Evolutionary conservation across 2,888 invertebrate species (phyloP), one percentile per base, ranked within the genome.

Genomic region (Clitarchus hookeri): DNA sequence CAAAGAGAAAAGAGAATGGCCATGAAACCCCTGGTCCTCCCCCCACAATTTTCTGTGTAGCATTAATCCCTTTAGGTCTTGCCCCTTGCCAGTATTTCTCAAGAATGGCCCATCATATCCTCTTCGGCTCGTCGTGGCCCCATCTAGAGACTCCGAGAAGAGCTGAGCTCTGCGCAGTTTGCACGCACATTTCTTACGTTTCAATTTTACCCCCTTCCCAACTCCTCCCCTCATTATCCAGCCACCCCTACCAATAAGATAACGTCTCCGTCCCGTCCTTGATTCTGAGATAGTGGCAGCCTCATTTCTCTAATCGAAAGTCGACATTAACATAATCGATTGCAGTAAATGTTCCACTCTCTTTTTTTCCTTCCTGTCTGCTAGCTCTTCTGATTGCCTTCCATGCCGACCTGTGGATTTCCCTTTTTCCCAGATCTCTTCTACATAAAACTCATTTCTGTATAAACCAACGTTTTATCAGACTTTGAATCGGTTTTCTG

Each of bases 241-340:
- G 65, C 65, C 19, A 2, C 65, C 82, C 82, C 36, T 36, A 36
- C 82, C 27, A 82, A 82, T 27, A 82, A 82, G 44, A 36, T 27
- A 44, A 82, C 44, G 23, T 82, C 82, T 82, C 82, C 44, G 16
- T 82, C 82, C 23, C 82, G 23, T 8, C 82, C 26, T 19, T 65
- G 82, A 82, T 82, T 0, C 44, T 82, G 44, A 82, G 82, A 82
- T 82, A 82, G 82, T 36, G 82, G 23, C 44, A 82, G 27, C n/a
- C 82, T 82, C 82, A 44, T 36, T 44, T 27, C 44, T 82, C 82
- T 82, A 82, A 82, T 82, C 82, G 82, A 82, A 82, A 82, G 82
- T 82, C 82, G 82, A 82, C 27, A 82, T 82, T 82, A 82, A 82
- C 82, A 27, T 82, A 82, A 82, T 82, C 82, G 82, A 82, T 82